These are phyloP conservation scores for Camptogramma bilineatum DNA, from an alignment of 2,888 invertebrate species.

Conservation along the genomic window DNA sequence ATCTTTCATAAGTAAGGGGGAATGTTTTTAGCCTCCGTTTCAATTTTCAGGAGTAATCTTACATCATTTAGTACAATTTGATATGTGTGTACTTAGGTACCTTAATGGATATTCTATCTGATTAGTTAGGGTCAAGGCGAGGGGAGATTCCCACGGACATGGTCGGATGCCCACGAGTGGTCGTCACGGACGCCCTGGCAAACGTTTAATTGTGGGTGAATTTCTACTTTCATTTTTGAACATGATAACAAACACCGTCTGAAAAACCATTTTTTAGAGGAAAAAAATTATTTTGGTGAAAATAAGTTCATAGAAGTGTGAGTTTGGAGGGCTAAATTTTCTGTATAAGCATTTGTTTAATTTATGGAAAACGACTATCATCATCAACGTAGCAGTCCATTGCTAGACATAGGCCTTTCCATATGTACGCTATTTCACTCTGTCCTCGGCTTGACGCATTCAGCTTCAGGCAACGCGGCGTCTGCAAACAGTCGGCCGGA, in stretches of 20 bases:
- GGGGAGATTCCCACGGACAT: slow-evolving; percentile 57
- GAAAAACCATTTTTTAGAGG: background rate
- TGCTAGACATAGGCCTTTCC: too few relatives aligned
- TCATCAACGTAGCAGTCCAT: too few relatives aligned
- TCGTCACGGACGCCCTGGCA: slow-evolving; percentile 44
- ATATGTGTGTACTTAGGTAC: background rate
- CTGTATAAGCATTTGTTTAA: too few relatives aligned
- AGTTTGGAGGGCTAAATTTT: too few relatives aligned
- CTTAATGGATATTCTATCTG: slow-evolving; percentile 11
- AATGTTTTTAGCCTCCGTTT: too few relatives aligned
- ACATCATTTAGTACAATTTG: background rate
- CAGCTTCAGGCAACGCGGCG: too few relatives aligned
- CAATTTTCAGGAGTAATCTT: too few relatives aligned
- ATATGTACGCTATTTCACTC: too few relatives aligned
- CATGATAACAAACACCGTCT: background rate
- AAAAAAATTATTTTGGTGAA: background rate
- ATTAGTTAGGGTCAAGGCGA: slow-evolving; percentile 36
- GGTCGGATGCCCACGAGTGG: slow-evolving; percentile 53
- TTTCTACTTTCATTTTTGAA: slow-evolving; percentile 17
- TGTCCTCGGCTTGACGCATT: too few relatives aligned
- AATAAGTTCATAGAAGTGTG: background rate
- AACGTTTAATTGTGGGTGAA: slow-evolving; percentile 38
- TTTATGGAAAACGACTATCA: too few relatives aligned
- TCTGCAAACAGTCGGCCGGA: too few relatives aligned
- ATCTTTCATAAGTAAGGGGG: too few relatives aligned